Conservation (phyloP, 2,888 invertebrate genomes). For the Petrolisthes manimaculis region DNA sequence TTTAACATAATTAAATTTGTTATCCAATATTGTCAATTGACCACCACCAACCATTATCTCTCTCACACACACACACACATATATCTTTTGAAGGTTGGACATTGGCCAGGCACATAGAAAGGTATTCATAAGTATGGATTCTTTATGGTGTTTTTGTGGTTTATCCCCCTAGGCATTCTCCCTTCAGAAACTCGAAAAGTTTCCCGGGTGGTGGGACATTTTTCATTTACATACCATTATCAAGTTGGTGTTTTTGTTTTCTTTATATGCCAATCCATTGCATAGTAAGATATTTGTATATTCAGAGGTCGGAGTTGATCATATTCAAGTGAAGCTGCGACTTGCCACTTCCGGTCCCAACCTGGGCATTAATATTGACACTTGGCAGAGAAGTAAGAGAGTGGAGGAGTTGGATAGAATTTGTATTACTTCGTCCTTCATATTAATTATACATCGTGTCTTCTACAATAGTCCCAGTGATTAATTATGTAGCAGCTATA, state of each 20-base stretch:
- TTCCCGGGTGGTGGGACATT: background rate
- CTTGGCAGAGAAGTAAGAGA: background rate
- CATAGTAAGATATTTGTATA: background rate
- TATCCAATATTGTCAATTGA: too few relatives aligned
- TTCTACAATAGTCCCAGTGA: too few relatives aligned
- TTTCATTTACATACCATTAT: background rate
- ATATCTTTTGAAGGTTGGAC: background rate
- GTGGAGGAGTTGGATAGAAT: background rate
- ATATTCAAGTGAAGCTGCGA: background rate
- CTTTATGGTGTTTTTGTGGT: conserved; percentile 8
- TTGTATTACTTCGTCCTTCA: background rate
- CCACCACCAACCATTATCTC: too few relatives aligned
- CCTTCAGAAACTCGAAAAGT: background rate
- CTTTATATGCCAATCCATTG: background rate
- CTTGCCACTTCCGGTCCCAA: background rate
- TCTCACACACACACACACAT: too few relatives aligned
- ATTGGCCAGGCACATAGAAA: background rate
- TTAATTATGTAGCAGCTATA: too few relatives aligned
- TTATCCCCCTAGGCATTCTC: background rate
- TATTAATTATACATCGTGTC: too few relatives aligned
- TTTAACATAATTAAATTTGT: too few relatives aligned
- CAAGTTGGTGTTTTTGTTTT: background rate
- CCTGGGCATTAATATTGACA: conserved; percentile 10
- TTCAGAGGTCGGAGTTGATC: background rate
- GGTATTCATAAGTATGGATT: background rate